Base-by-base conservation (phyloP, 2,888 invertebrate genomes). In the Melanophora roralis region DNA sequence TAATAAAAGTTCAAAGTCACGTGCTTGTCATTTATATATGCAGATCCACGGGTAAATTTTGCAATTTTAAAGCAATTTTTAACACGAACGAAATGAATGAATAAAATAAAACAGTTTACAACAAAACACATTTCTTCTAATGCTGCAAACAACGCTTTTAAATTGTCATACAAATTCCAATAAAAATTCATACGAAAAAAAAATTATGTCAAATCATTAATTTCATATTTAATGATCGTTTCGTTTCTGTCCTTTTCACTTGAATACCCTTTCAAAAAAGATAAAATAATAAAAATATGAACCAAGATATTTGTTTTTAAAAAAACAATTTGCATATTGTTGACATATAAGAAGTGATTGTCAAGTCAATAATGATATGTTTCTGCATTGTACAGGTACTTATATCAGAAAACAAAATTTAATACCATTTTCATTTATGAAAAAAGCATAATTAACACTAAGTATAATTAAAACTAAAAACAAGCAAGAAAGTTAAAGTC, bases 1-100 rank as follows among this genome's bases (percentile, higher is more conserved):
- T 40, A 36, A 68, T 71, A 77, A 77, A 83, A 82, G 83, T 84
- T 84, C 75, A 81, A 81, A 85, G 85, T 86, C 86, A 86, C 87
- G 87, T 86, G 84, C 69, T 36, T 80, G 84, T 82, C 84, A 87
- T 86, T 87, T 86, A 84, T 85, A 84, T 81, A 82, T 79, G 72
- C 80, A 83, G 84, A 84, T 84, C 84, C 83, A 82, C 83, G 81
- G 83, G 78, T 82, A 81, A 81, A 76, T 78, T 81, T 76, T 16
- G 55, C 51, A 68, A 57, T 76, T 78, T 80, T 76, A 80, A 68
- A 32, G 43, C 57, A 75, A 75, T 57, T 59, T 51, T 16, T n/a
- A 55, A 55, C 23, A 47, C n/a, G 47, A 43, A 32, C 12, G 40
- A 14, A 43, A 32, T 36, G 40, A 34, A 49, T 65, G 21, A 53